These are phyloP conservation scores for Psittacula cyanocephala DNA, from an alignment of 2,113 vertebrate species.

Conservation along the genomic window DNA sequence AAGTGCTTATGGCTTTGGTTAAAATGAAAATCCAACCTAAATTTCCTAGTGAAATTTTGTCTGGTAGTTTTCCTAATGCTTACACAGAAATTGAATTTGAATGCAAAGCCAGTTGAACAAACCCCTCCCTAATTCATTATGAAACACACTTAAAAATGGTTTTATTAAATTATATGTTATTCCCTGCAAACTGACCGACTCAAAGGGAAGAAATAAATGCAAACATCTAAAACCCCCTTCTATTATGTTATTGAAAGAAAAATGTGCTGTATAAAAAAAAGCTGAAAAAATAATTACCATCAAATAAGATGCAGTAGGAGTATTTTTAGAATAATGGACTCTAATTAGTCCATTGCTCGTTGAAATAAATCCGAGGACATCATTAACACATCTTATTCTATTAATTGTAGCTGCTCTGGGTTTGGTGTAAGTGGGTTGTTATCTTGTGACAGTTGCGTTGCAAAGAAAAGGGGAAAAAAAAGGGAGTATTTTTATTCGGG, in stretches of 20 bases:
- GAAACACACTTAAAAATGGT: background rate
- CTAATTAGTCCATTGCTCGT: constrained; percentile 30
- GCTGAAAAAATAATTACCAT: constrained; percentile 34
- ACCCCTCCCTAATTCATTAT: background rate
- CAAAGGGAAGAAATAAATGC: constrained; percentile 24
- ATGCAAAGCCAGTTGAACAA: constrained; percentile 8
- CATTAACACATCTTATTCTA: constrained; percentile 39
- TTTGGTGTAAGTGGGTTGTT: background rate
- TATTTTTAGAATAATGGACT: constrained; percentile 65
- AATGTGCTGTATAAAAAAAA: constrained; percentile 21
- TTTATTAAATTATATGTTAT: constrained; percentile 37
- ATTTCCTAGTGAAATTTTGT: background rate
- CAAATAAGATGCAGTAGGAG: constrained; percentile 37
- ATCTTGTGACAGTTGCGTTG: background rate
- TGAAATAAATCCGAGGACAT: constrained; percentile 42
- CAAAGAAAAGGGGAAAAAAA: background rate
- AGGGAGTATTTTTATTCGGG: background rate
- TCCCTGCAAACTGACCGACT: background rate
- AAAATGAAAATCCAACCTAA: background rate
- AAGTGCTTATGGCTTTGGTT: background rate
- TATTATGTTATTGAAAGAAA: constrained; percentile 39
- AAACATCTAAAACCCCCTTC: background rate
- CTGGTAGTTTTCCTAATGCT: background rate
- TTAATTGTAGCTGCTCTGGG: constrained; percentile 3
- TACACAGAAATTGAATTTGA: background rate